phyloP scores from a whole-genome alignment of 2,797 vertebrate genomes.

The Mormyrops boulengeri region DNA sequence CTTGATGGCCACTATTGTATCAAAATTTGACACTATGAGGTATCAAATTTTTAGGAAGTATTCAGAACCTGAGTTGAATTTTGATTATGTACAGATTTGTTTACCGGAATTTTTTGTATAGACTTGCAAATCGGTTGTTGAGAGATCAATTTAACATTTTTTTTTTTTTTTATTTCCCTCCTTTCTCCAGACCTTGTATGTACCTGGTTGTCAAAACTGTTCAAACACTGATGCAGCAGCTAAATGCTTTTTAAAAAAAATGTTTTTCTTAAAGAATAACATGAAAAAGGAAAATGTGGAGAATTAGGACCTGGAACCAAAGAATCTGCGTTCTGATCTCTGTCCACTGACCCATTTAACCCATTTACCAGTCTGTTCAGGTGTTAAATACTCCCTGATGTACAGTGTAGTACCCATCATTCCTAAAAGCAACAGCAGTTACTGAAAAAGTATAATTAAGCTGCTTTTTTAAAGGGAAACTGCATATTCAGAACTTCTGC shows the following conservation, averaged over 20 bases:
- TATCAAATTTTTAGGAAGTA: constrained; percentile 19
- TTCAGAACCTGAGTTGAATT: constrained; percentile 1
- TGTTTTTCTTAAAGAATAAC: constrained; percentile 1
- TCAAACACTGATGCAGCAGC: constrained; percentile 35
- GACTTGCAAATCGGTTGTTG: neutral
- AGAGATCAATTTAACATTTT: neutral
- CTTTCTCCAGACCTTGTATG: neutral
- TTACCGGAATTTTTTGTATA: neutral
- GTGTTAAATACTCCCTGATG: constrained; percentile 33
- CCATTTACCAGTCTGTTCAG: constrained; percentile 42
- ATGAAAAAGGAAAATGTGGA: constrained; percentile 40
- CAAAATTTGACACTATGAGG: constrained; percentile 36
- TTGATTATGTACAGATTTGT: constrained; percentile 10
- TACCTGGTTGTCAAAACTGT: neutral
- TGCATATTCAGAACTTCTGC: constrained; percentile 56
- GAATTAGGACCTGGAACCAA: constrained; percentile 58
- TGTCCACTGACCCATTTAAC: constrained; percentile 37
- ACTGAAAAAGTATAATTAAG: constrained; percentile 50
- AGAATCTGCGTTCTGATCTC: constrained; percentile 44
- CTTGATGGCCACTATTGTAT: neutral
- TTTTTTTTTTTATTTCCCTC: neutral
- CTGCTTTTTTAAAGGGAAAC: constrained; percentile 61
- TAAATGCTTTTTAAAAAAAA: constrained; percentile 34
- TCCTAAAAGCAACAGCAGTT: constrained; percentile 54
- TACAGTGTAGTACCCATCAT: constrained; percentile 43